Evolutionary conservation across 1,140 invertebrate species (phyloP), one percentile per base, ranked within the genome.

Genomic region (Spodoptera litura): DNA sequence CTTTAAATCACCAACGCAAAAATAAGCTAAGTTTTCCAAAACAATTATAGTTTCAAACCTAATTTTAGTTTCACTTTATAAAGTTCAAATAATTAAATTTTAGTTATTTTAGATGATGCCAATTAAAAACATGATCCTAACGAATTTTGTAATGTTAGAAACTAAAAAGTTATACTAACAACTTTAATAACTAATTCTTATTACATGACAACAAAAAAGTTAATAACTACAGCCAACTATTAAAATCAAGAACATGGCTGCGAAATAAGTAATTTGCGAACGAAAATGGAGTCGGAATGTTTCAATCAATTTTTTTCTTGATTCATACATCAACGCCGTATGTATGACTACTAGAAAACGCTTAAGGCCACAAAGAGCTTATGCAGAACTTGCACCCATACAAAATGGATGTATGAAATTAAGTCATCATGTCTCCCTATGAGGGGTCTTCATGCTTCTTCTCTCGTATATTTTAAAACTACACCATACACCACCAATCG

Each of bases 391-490:
- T 82, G 82, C 83, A 84, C 84, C 86, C 89, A 86, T 87, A 86
- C 86, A 85, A 87, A 91, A 90, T 91, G 87, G 52, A 78, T 25
- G 68, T 78, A 81, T 85, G 83, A 86, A 91, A 91, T 93, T 90
- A 91, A 91, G 88, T 91, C 90, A 88, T 93, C 89, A 91, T 78
- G 84, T 83, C 85, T 84, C 85, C 83, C 87, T 87, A 87, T 86
- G 80, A 90, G 88, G 85, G 87, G 88, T 87, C 88, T 85, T 79
- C 79, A 84, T 78, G 83, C 81, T 85, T 83, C 85, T 86, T 85
- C 79, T 72, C 79, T 84, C 66, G 79, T 86, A 85, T 87, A 86
- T 87, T 85, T 84, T 86, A 84, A 84, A 75, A 31, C 59, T 61
- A 51, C 71, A 74, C 38, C n/a, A 66, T 66, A 74, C 71, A 27